Evolutionary conservation across 2,797 vertebrate genomes (phyloP), one percentile per base, ranked within the genome.

Genomic region (Takifugu ocellatus): DNA sequence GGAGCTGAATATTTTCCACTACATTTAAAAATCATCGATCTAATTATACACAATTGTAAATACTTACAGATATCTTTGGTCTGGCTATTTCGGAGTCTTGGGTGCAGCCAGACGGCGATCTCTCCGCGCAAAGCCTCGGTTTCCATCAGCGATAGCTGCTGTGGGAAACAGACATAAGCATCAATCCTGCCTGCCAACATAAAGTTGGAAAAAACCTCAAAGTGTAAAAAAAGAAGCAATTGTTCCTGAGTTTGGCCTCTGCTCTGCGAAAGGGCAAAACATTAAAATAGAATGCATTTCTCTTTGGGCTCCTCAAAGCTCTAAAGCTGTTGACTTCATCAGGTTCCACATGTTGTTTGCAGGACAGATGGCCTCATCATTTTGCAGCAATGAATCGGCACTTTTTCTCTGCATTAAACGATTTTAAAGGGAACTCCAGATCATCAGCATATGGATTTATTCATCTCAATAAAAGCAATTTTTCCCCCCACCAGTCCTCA

Each of bases 1-100:
- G 48, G 53, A 75, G 56, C 53, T 53, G 74, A 83, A 78, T 78
- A 79, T 82, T 80, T 88, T 89, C 84, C 84, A 77, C 69, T 79
- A 75, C 65, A 77, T 76, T 72, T 73, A 56, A 15, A 79, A 85
- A 64, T 84, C 81, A 55, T 72, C 74, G 61, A 82, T 81, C 63
- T 86, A 85, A 84, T 83, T 86, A 76, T 71, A 76, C 66, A 78
- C 75, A 68, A 59, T 78, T 75, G 63, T 83, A 82, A 85, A 84
- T 79, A 75, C 81, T 84, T 84, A 79, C 83, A 87, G 82, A 89
- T 79, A 78, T 68, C 56, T 75, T 77, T 53, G 64, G 74, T 83
- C 62, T 51, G 70, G 63, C 61, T 51, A 27, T 63, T 68, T 50
- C 63, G 45, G 55, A 50, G 60, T 77, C 27, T 66, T 52, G 55